Percentiles rank a stretch among this genome's conserved stretches.
These are phyloP conservation scores for Hirudinaria manillensis DNA, from an alignment of 2,888 invertebrate species.

Conservation along the genomic window DNA sequence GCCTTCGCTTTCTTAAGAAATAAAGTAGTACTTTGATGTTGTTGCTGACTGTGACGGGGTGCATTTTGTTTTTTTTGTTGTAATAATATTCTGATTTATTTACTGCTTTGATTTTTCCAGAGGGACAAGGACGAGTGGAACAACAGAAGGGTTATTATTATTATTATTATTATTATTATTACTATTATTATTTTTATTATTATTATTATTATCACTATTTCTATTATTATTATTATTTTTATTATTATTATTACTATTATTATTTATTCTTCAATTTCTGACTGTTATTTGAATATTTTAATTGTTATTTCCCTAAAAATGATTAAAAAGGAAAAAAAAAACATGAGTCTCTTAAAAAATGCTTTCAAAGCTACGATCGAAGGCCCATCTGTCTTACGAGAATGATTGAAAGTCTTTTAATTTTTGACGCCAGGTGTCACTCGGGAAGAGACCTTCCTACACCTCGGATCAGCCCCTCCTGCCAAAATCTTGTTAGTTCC, in stretches of 20 bases:
- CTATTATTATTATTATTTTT: background rate
- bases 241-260: slow-evolving; percentile 5
- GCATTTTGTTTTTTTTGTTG: background rate
- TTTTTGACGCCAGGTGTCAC: slow-evolving; percentile 14
- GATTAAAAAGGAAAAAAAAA: too few species aligned
- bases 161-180: background rate
- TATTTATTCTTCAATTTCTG: background rate
- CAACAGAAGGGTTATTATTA: slow-evolving; percentile 16
- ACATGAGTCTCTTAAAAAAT: too few species aligned
- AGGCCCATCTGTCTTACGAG: too few species aligned
- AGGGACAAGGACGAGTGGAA: slow-evolving; percentile 12
- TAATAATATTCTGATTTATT: background rate
- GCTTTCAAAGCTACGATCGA: too few species aligned
- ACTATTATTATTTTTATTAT: background rate
- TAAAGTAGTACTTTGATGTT: too few species aligned
- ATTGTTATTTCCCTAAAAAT: too few species aligned
- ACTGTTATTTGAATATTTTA: background rate
- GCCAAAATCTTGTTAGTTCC: background rate
- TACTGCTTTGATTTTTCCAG: slow-evolving; percentile 8
- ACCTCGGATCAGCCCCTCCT: slow-evolving; percentile 22
- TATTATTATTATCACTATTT: too few species aligned
- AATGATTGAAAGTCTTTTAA: too few species aligned
- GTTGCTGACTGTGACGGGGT: too few species aligned
- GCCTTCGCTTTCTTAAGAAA: too few species aligned
- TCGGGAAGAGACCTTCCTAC: slow-evolving; percentile 25